These are phyloP conservation scores for Schizotus pectinicornis DNA, from an alignment of 2,888 invertebrate species.

Conservation along the genomic window DNA sequence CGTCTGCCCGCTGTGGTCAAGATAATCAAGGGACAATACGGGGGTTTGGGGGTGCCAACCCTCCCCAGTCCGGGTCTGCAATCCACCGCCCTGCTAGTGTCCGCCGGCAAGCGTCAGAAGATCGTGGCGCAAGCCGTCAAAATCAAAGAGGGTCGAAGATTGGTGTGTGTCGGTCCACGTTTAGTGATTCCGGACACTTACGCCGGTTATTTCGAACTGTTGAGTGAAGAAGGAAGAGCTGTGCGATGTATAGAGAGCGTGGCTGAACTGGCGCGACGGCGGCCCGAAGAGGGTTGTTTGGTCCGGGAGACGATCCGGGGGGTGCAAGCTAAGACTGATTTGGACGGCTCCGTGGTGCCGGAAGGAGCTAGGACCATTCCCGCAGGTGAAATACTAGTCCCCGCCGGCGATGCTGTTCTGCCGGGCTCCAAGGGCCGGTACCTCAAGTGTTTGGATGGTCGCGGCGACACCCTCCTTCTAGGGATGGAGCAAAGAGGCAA, in stretches of 20 bases:
- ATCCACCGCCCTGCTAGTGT: conserved; percentile 84
- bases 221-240: conserved; percentile 92
- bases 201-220: conserved; percentile 89
- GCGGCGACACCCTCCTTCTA: conserved; percentile 82
- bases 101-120: conserved; percentile 84
- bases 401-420: conserved; percentile 73
- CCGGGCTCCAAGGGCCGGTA: conserved; percentile 77
- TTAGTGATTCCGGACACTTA: conserved; percentile 90
- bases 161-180: conserved; percentile 81
- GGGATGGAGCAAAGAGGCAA: conserved; percentile 87
- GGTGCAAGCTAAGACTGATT: conserved; percentile 67
- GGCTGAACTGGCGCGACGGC: conserved; percentile 77
- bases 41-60: conserved; percentile 87
- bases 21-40: conserved; percentile 93
- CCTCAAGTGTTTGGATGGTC: conserved; percentile 84
- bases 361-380: conserved; percentile 77
- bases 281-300: conserved; percentile 76
- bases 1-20: conserved; percentile 85
- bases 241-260: conserved; percentile 91
- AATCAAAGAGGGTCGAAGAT: conserved; percentile 84
- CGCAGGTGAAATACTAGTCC: conserved; percentile 84
- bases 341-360: conserved; percentile 67
- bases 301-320: conserved; percentile 81
- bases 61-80: conserved; percentile 85
- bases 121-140: conserved; percentile 89